Conservation (phyloP, 2,113 vertebrate genomes). For the Taxidea taxus region DNA sequence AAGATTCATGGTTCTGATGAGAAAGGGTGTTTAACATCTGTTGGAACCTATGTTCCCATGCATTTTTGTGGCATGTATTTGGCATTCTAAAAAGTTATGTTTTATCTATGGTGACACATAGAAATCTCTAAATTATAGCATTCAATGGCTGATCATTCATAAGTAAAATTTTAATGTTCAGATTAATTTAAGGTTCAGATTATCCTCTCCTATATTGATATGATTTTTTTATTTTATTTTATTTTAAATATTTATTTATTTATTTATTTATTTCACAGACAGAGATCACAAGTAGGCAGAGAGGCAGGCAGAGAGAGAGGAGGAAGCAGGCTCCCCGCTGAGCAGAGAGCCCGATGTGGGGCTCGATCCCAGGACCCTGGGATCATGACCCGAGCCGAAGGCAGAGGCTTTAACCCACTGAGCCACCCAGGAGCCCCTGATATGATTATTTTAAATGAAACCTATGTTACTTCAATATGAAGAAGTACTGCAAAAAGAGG, state of each 20-base stretch:
- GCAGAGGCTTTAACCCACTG: no score
- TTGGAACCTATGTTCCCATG: background rate
- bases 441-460: background rate
- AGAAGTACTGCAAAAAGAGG: background rate
- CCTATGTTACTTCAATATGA: background rate
- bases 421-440: background rate
- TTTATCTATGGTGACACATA: background rate
- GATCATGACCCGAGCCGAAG: no score
- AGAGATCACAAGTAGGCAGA: no score
- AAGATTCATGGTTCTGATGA: slow-evolving; percentile 50
- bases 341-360: no score
- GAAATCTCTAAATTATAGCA: background rate
- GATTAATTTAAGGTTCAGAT: background rate
- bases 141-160: background rate
- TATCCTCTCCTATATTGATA: background rate
- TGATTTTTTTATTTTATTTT: no score
- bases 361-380: no score
- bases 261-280: no score
- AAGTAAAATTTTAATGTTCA: slow-evolving; percentile 8
- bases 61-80: background rate
- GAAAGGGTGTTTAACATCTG: slow-evolving; percentile 1
- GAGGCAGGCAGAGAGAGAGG: no score
- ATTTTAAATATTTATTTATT: no score
- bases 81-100: slow-evolving; percentile 21
- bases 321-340: no score